phyloP scores from a whole-genome alignment of 2,888 invertebrate genomes.

The Prosopocoilus inquinatus region DNA sequence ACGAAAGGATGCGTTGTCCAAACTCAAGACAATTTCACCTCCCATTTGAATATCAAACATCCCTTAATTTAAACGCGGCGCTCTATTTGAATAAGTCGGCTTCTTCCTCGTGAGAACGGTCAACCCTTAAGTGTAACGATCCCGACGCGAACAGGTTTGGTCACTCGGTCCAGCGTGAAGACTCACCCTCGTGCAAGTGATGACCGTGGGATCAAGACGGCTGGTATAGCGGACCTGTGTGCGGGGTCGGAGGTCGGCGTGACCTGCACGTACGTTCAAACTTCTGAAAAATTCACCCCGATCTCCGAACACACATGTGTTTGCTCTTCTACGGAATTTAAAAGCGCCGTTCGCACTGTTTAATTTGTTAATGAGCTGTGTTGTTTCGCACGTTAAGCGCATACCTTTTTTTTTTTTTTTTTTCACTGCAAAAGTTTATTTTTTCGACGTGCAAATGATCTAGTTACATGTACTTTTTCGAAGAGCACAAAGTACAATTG shows the following conservation, averaged over 20 bases:
- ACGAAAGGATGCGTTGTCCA: no score
- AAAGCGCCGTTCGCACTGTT: no score
- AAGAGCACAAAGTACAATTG: no score
- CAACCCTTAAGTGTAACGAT: conserved; percentile 33
- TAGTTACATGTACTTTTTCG: no score
- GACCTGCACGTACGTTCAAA: neutral
- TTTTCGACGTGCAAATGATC: no score
- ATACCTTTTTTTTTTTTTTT: no score
- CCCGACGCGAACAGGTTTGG: conserved; percentile 40
- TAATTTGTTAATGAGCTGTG: no score
- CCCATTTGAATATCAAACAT: conserved; percentile 19
- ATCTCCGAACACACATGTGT: no score
- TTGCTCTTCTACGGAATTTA: no score
- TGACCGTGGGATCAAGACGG: conserved; percentile 30
- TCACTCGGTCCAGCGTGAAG: conserved; percentile 29
- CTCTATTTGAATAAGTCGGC: neutral
- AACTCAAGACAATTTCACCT: conserved; percentile 5
- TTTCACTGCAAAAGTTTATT: no score
- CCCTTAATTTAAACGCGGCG: neutral
- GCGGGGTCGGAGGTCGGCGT: neutral
- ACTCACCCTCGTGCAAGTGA: conserved; percentile 12
- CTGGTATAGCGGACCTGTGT: neutral
- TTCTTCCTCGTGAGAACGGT: conserved; percentile 30
- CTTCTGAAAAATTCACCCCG: neutral
- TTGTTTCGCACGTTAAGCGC: no score